phyloP scores from a whole-genome alignment of 92 coral and sea anemone genomes.

The Heteractis magnifica region DNA sequence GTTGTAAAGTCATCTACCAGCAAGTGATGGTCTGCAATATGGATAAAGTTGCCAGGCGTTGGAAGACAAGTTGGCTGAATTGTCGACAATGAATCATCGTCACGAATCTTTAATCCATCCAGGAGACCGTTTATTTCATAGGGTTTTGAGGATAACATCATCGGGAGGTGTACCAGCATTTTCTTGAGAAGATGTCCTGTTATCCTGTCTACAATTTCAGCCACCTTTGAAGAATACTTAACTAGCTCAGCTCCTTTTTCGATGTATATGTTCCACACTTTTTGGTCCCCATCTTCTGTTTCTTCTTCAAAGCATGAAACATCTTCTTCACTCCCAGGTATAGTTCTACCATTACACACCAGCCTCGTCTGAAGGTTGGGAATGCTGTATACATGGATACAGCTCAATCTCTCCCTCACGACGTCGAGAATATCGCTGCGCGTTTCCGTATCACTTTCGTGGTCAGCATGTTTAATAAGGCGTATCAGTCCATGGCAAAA shows the following conservation, averaged over 20 bases:
- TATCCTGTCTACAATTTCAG: constrained; percentile 44
- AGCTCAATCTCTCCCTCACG: constrained; percentile 30
- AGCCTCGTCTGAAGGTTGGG: constrained; percentile 29
- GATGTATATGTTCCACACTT: constrained; percentile 53
- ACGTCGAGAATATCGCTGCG: constrained; percentile 2
- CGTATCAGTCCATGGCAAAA: constrained; percentile 61
- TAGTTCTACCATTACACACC: constrained; percentile 4
- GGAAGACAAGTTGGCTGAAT: constrained; percentile 23
- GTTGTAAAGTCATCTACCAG: constrained; percentile 45
- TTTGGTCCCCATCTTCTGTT: constrained; percentile 25
- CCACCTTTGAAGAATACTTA: constrained; percentile 20
- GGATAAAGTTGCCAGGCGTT: constrained; percentile 56
- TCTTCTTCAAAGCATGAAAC: constrained; percentile 44
- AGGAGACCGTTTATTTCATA: constrained; percentile 28
- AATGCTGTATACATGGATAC: constrained; percentile 31
- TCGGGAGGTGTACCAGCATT: constrained; percentile 25
- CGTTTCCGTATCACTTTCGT: constrained; percentile 4
- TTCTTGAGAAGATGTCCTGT: constrained; percentile 27
- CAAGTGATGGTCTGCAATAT: constrained; percentile 54
- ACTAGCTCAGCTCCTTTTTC: not conserved
- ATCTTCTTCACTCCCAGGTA: constrained; percentile 39
- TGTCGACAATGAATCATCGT: constrained; percentile 28
- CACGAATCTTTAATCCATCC: constrained; percentile 36
- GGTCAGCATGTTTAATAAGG: constrained; percentile 57
- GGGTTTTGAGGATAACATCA: constrained; percentile 29